Conservation (phyloP, 2,113 vertebrate species). For the Sus scrofa region DNA sequence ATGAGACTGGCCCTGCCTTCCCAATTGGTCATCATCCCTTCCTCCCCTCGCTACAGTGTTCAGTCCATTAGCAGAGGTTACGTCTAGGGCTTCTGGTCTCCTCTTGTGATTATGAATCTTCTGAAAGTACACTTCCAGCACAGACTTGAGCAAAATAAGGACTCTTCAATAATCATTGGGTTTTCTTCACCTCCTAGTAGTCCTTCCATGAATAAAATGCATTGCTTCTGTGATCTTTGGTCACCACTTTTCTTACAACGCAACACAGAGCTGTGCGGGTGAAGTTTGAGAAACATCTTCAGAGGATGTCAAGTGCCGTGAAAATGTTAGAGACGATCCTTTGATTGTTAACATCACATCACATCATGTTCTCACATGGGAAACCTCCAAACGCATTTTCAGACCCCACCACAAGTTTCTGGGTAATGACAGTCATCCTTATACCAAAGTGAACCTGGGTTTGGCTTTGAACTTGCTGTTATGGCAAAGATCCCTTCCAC, state of each 20-base stretch:
- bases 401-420: neutral
- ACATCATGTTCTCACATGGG: neutral
- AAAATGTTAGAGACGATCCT: neutral
- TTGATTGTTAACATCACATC: neutral
- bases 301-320: neutral
- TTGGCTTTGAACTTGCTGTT: neutral
- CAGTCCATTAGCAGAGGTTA: neutral
- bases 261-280: neutral
- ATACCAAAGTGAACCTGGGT: too few species aligned
- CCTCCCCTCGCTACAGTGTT: neutral
- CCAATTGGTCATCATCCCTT: accelerated
- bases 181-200: neutral
- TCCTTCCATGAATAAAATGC: neutral
- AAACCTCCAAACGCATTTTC: neutral
- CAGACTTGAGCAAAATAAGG: neutral
- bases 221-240: neutral
- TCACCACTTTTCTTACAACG: neutral
- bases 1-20: neutral
- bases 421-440: too few species aligned
- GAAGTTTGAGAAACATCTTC: neutral
- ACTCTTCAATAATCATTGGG: neutral
- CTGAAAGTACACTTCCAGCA: neutral
- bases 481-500: neutral
- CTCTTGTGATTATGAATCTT: neutral
- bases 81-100: neutral